Conservation (phyloP, 2,797 vertebrate species). For the Capromys pilorides region DNA sequence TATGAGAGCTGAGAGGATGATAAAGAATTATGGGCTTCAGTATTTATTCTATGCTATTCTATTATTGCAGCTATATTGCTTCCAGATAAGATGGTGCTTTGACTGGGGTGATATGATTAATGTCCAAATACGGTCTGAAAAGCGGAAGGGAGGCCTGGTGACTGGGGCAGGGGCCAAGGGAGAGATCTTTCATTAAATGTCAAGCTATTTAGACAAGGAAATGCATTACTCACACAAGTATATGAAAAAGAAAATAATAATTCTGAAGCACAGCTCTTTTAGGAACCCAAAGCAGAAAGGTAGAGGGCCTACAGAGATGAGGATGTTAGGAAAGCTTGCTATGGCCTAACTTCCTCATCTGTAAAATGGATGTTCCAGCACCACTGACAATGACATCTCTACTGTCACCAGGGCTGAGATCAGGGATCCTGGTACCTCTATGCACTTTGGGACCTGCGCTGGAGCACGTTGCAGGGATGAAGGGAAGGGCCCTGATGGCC, state of each 20-base stretch:
- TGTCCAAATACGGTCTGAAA: conserved; percentile 56
- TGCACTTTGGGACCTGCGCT: not conserved
- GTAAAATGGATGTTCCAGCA: not conserved
- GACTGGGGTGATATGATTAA: conserved; percentile 63
- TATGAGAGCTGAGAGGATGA: conserved; percentile 57
- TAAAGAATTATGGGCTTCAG: conserved; percentile 65
- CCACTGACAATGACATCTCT: not conserved
- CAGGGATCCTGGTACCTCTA: rapidly evolving
- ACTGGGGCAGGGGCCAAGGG: not conserved
- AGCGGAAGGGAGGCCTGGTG: not conserved
- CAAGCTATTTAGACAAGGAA: conserved; percentile 26
- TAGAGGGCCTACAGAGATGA: not conserved
- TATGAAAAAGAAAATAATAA: not conserved
- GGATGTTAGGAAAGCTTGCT: not conserved
- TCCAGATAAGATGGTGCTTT: conserved; percentile 62
- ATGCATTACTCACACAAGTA: not conserved
- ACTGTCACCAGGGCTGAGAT: not conserved
- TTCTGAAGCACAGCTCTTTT: not conserved
- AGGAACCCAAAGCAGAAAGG: not conserved
- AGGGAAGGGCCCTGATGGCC: rapidly evolving
- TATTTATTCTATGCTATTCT: conserved; percentile 64
- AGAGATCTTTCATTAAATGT: not conserved
- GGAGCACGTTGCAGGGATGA: not conserved
- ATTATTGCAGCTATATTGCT: conserved; percentile 55
- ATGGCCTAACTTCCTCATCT: not conserved